These are phyloP conservation scores for Camponotus vicinus DNA, from an alignment of 1,140 invertebrate genomes.

Conservation along the genomic window DNA sequence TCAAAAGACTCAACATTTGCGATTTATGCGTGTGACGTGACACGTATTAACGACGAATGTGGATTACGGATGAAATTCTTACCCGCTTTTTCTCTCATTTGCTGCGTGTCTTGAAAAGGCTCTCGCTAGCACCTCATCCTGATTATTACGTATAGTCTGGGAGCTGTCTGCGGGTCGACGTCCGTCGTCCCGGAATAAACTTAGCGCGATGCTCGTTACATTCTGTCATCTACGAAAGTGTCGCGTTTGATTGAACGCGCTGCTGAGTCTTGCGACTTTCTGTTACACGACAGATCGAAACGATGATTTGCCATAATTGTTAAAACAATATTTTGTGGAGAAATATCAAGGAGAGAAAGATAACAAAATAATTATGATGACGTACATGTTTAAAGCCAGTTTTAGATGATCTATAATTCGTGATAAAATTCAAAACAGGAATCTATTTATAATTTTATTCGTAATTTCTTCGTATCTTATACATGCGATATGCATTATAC, in stretches of 20 bases:
- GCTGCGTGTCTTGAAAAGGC: constrained; percentile 1
- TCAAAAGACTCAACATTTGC: constrained; percentile 47
- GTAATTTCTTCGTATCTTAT: too few relatives aligned
- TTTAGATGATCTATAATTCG: background rate
- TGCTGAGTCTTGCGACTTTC: constrained; percentile 62
- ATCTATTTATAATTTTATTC: too few relatives aligned
- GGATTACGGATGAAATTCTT: constrained; percentile 1
- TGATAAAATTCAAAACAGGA: too few relatives aligned
- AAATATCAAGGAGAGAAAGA: background rate
- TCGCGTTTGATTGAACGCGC: constrained; percentile 70
- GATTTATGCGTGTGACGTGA: constrained; percentile 26
- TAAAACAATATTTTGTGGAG: background rate
- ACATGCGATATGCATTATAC: too few relatives aligned
- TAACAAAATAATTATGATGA: background rate
- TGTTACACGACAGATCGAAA: constrained; percentile 37
- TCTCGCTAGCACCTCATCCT: constrained; percentile 17
- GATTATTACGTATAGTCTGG: constrained; percentile 83
- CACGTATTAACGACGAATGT: constrained; percentile 13
- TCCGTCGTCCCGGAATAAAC: constrained; percentile 85
- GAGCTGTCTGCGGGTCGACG: constrained; percentile 85
- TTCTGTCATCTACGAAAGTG: constrained; percentile 81
- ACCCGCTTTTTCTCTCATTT: background rate
- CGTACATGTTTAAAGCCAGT: background rate
- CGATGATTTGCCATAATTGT: background rate
- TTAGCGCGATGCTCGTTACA: constrained; percentile 81